Evolutionary conservation across 2,113 vertebrate species (phyloP).

Genomic region (Furnarius figulus): DNA sequence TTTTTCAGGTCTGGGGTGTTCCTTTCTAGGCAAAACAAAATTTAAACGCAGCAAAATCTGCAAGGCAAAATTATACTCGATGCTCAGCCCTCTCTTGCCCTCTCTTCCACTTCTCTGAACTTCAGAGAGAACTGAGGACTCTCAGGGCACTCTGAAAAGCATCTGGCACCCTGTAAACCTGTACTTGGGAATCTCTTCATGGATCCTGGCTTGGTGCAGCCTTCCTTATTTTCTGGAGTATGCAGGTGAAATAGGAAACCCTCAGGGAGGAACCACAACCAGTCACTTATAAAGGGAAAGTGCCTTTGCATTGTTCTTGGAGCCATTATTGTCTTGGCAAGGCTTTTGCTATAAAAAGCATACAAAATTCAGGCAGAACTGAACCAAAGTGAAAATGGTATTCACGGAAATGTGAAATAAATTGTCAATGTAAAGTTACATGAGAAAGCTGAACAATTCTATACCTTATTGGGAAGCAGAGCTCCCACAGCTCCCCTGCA

Average conservation of each 20-base stretch:
- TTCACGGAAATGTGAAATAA: neutral
- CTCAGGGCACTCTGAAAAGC: neutral
- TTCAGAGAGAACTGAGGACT: neutral
- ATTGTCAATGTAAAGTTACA: neutral
- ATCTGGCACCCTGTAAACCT: neutral
- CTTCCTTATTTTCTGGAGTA: neutral
- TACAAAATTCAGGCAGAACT: neutral
- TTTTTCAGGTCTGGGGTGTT: neutral
- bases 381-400: neutral
- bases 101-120: neutral
- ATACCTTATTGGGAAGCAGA: neutral
- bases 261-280: neutral
- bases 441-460: neutral
- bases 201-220: neutral
- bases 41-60: neutral
- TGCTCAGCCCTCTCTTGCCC: neutral
- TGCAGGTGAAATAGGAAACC: neutral
- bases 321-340: neutral
- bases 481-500: rapidly evolving
- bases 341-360: neutral
- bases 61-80: neutral
- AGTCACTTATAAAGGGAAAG: neutral
- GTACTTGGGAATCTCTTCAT: neutral
- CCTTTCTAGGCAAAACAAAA: neutral
- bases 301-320: neutral